Evolutionary conservation across 2,113 vertebrate species (phyloP).

Genomic region (Psammodynastes pulverulentus): DNA sequence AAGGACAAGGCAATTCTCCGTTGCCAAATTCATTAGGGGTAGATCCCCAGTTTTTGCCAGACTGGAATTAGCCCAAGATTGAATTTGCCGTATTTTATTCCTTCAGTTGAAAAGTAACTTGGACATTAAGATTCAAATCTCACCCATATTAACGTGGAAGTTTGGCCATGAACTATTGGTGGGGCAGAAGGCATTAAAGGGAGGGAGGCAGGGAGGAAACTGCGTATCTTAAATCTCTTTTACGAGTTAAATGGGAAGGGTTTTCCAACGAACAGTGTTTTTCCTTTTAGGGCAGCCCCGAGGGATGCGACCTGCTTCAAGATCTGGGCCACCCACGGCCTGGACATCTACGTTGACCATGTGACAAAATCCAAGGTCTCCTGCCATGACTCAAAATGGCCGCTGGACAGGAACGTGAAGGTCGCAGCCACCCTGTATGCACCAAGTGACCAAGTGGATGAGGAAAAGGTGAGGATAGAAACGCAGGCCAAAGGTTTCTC

Average conservation of each 20-base stretch:
- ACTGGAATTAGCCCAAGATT: not conserved
- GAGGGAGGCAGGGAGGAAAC: no score
- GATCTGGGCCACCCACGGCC: slow-evolving; percentile 40
- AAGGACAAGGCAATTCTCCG: not conserved
- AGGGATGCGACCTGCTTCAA: slow-evolving; percentile 54
- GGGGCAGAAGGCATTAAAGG: not conserved
- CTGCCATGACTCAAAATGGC: slow-evolving; percentile 50
- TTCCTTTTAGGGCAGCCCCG: slow-evolving; percentile 57
- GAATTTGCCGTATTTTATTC: not conserved
- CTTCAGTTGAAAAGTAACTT: not conserved
- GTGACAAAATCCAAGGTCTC: slow-evolving; percentile 40
- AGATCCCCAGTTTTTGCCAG: not conserved
- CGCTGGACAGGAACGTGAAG: not conserved
- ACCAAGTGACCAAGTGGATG: slow-evolving; percentile 55
- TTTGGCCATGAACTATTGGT: not conserved
- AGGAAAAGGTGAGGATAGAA: slow-evolving; percentile 63
- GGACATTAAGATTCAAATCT: not conserved
- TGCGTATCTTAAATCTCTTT: not conserved
- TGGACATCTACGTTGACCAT: slow-evolving; percentile 65
- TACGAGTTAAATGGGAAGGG: not conserved
- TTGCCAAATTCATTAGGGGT: not conserved
- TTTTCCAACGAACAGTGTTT: not conserved
- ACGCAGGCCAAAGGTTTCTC: not conserved
- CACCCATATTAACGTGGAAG: not conserved
- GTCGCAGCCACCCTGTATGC: slow-evolving; percentile 64